Percentiles rank a stretch among this genome's conserved stretches.
These are phyloP conservation scores for Graphium colonna DNA, from an alignment of 2,888 invertebrate species.

Conservation along the genomic window DNA sequence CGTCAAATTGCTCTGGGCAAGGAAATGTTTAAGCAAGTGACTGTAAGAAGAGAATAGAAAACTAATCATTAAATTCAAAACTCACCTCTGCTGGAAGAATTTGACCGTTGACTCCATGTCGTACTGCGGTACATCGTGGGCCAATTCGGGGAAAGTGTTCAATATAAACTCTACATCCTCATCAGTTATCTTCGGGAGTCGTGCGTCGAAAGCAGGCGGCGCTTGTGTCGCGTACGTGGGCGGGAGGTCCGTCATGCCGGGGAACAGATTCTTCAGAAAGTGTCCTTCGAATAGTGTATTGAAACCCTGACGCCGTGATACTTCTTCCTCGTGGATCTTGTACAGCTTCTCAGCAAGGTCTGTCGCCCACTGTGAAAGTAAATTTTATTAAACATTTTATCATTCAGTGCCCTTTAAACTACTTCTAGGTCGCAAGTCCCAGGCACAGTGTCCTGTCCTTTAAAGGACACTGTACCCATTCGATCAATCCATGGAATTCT, in stretches of 20 bases:
- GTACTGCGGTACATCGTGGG: conserved; percentile 82
- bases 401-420: too few relatives aligned
- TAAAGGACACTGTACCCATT: too few relatives aligned
- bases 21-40: too few relatives aligned
- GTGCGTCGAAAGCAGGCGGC: conserved; percentile 87
- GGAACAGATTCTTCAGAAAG: conserved; percentile 91
- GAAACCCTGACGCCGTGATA: conserved; percentile 88
- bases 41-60: too few relatives aligned
- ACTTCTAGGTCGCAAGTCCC: too few relatives aligned
- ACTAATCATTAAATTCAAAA: conserved; percentile 5
- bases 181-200: conserved; percentile 82
- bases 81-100: conserved; percentile 83
- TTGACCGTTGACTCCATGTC: conserved; percentile 85
- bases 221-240: conserved; percentile 90
- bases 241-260: conserved; percentile 93
- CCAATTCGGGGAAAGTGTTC: conserved; percentile 83
- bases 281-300: conserved; percentile 89
- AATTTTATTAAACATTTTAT: too few relatives aligned
- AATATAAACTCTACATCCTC: conserved; percentile 83
- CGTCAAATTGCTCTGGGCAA: too few relatives aligned
- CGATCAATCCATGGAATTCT: too few relatives aligned
- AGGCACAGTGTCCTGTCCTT: too few relatives aligned
- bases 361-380: conserved; percentile 87
- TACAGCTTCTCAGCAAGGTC: conserved; percentile 88
- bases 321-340: conserved; percentile 91